These are phyloP conservation scores for Ateles fusciceps DNA, from an alignment of 2,797 vertebrate species.

Conservation along the genomic window DNA sequence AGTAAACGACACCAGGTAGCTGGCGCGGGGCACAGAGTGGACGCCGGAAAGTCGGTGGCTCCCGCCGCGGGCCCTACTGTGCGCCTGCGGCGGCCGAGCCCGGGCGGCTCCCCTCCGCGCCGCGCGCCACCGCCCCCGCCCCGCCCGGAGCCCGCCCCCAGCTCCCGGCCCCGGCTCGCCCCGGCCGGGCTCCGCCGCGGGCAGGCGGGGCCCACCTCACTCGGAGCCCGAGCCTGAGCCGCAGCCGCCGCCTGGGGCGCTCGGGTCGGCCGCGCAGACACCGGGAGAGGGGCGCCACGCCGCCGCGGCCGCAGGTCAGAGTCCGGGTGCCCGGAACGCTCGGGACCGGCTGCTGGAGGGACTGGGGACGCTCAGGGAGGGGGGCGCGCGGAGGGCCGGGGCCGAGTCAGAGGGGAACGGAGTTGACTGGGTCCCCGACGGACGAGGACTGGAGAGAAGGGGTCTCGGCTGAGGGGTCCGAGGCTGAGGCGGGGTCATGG, in stretches of 20 bases:
- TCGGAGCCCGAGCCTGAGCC: background rate
- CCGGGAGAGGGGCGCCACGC: background rate
- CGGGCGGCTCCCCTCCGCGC: background rate
- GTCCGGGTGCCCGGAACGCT: background rate
- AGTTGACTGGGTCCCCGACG: background rate
- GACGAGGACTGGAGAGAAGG: background rate
- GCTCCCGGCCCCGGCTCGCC: background rate
- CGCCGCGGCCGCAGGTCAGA: slow-evolving; percentile 61
- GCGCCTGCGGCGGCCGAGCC: background rate
- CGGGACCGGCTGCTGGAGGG: background rate
- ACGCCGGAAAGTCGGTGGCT: background rate
- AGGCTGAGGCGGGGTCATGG: background rate
- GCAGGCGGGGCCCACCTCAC: slow-evolving; percentile 57
- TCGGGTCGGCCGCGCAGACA: slow-evolving; percentile 13
- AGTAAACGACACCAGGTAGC: background rate
- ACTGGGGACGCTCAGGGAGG: background rate
- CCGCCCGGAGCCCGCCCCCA: background rate
- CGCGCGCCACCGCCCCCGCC: background rate
- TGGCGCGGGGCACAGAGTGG: background rate
- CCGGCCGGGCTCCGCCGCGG: background rate
- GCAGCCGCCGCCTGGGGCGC: slow-evolving; percentile 50
- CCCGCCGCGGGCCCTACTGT: background rate
- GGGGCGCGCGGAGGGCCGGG: background rate
- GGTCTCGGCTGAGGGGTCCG: background rate
- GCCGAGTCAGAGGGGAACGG: background rate